Conservation (phyloP, 2,113 vertebrate species). For the Verasper variegatus region DNA sequence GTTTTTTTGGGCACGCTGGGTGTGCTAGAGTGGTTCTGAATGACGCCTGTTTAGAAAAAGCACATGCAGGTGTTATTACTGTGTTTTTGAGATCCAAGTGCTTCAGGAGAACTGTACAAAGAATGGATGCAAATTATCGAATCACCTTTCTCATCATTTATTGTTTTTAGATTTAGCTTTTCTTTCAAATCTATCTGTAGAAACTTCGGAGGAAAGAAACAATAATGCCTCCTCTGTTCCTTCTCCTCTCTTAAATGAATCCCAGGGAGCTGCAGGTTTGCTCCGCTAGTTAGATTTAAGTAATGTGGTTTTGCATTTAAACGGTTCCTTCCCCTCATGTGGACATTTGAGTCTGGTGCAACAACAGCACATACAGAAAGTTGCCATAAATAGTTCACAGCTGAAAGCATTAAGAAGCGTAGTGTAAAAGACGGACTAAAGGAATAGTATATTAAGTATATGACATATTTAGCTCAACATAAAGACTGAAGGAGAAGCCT, state of each 20-base stretch:
- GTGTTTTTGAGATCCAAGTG: constrained; percentile 31
- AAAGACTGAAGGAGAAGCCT: neutral
- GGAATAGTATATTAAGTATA: no score
- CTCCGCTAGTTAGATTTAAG: constrained; percentile 48
- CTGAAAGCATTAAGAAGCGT: no score
- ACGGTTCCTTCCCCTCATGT: constrained; percentile 18
- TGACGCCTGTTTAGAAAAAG: constrained; percentile 38
- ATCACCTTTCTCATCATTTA: constrained; percentile 27
- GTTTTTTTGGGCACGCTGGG: constrained; percentile 52
- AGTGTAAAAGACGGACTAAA: neutral
- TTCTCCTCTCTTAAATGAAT: constrained; percentile 18
- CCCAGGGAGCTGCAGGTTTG: constrained; percentile 54
- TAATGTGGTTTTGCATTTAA: constrained; percentile 43
- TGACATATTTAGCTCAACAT: no score
- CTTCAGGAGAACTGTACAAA: constrained; percentile 45
- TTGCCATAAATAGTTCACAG: neutral
- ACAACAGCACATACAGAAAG: constrained; percentile 22
- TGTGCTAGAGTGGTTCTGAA: constrained; percentile 50
- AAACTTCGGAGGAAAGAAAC: constrained; percentile 12
- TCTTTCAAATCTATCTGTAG: constrained; percentile 18
- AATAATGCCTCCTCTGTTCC: constrained; percentile 31
- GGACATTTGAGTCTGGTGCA: constrained; percentile 20
- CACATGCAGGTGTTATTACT: constrained; percentile 24
- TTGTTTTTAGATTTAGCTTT: constrained; percentile 29
- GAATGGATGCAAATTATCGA: constrained; percentile 46